Conservation (phyloP, 2,888 invertebrate species). For the Drosophila neotestacea region DNA sequence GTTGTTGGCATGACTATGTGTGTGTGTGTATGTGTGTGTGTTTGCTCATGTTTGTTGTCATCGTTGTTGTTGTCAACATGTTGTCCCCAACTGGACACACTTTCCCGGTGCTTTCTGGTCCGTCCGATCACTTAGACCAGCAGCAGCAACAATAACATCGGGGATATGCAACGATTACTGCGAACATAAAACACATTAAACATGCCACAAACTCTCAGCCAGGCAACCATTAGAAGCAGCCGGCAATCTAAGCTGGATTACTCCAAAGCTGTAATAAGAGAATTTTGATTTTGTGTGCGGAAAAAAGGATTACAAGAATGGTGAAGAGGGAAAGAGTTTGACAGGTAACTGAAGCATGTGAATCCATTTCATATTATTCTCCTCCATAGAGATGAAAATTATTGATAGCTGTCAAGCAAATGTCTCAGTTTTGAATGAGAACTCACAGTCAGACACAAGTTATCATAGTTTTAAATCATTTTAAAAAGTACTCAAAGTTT, state of each 20-base stretch:
- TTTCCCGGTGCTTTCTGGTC: constrained; percentile 27
- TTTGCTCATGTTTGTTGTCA: constrained; percentile 53
- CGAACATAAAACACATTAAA: constrained; percentile 66
- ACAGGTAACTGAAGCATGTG: neutral
- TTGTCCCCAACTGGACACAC: constrained; percentile 60
- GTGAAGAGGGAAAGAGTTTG: neutral
- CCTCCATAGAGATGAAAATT: neutral
- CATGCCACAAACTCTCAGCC: constrained; percentile 57
- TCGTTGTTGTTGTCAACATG: constrained; percentile 57
- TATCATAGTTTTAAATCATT: no score
- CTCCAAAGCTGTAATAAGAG: constrained; percentile 9
- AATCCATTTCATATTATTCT: neutral
- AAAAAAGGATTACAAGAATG: neutral
- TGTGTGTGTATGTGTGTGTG: constrained; percentile 25
- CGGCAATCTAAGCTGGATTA: constrained; percentile 19
- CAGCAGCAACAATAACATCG: constrained; percentile 17
- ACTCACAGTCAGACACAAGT: neutral
- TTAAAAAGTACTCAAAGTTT: no score
- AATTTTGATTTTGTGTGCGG: constrained; percentile 16
- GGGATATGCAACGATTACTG: constrained; percentile 42
- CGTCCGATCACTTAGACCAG: constrained; percentile 53
- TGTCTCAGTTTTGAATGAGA: neutral
- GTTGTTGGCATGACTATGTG: constrained; percentile 32
- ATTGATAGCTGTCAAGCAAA: neutral
- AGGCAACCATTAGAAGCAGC: constrained; percentile 50